These are phyloP conservation scores for Xylophagus ater DNA, from an alignment of 2,888 invertebrate genomes.

Conservation along the genomic window DNA sequence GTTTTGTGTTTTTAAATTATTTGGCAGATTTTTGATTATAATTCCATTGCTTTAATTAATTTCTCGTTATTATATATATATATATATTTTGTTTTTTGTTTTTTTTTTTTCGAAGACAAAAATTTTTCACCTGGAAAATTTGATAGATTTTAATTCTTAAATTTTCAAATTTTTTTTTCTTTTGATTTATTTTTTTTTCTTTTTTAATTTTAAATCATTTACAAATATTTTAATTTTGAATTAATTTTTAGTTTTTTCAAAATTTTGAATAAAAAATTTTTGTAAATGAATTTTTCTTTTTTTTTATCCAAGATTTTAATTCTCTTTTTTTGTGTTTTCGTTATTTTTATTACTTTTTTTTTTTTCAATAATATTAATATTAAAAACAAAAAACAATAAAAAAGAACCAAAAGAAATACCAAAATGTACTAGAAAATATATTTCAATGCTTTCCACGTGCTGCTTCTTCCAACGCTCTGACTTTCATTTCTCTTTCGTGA, in stretches of 20 bases:
- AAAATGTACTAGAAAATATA: not conserved
- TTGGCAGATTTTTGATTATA: too few relatives aligned
- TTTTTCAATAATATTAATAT: not conserved
- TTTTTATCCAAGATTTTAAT: conserved; percentile 2
- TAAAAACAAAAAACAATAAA: not conserved
- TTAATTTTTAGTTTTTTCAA: not conserved
- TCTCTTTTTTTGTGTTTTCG: conserved; percentile 7
- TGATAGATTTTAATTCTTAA: too few relatives aligned
- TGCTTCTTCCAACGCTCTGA: conserved; percentile 75
- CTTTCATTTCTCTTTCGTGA: conserved; percentile 74
- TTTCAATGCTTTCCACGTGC: conserved; percentile 47
- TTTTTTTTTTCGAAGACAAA: too few relatives aligned
- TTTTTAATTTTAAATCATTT: not conserved
- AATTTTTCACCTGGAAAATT: too few relatives aligned
- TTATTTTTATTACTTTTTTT: not conserved
- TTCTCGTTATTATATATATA: too few relatives aligned
- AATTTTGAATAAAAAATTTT: not conserved
- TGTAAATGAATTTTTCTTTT: conserved; percentile 9
- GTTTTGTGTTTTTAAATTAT: too few relatives aligned
- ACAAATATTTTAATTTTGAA: not conserved
- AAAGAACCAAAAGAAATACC: too few relatives aligned
- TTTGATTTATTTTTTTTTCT: not conserved
- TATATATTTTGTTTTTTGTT: too few relatives aligned
- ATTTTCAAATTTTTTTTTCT: too few relatives aligned
- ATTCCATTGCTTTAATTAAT: too few relatives aligned